A percentile compares a stretch with the other conserved stretches of the same genome.
Conservation (phyloP, 1,140 invertebrate genomes). For the Anadara kagoshimensis region DNA sequence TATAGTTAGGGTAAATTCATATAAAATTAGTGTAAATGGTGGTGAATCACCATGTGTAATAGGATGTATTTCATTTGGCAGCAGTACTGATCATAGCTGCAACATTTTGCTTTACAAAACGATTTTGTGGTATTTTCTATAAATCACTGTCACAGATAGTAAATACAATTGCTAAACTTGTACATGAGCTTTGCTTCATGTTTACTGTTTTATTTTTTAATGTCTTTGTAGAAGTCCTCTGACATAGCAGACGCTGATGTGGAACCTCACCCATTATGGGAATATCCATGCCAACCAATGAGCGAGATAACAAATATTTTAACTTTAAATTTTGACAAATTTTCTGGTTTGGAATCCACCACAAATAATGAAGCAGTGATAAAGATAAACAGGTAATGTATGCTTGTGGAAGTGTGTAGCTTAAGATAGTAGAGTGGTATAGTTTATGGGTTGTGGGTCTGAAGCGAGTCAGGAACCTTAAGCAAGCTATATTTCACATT, state of each 20-base stretch:
- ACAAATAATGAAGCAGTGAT: background rate
- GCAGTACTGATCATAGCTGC: no score
- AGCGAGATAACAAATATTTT: conserved; percentile 77
- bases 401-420: background rate
- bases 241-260: conserved; percentile 84
- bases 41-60: no score
- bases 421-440: background rate
- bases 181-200: no score
- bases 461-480: background rate
- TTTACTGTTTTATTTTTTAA: no score
- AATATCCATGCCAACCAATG: conserved; percentile 86
- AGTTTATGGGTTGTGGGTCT: no score
- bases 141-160: no score
- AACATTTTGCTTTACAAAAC: no score
- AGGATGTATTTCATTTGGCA: no score
- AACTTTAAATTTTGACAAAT: conserved; percentile 75
- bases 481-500: background rate
- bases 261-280: conserved; percentile 95
- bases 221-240: conserved; percentile 80
- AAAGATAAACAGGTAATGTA: conserved; percentile 15
- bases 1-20: no score
- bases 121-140: no score
- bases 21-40: no score
- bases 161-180: no score
- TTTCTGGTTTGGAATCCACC: background rate